A percentile compares a stretch with the other conserved stretches of the same genome.
phyloP scores from a whole-genome alignment of 2,113 vertebrate species.

The Ictidomys tridecemlineatus region DNA sequence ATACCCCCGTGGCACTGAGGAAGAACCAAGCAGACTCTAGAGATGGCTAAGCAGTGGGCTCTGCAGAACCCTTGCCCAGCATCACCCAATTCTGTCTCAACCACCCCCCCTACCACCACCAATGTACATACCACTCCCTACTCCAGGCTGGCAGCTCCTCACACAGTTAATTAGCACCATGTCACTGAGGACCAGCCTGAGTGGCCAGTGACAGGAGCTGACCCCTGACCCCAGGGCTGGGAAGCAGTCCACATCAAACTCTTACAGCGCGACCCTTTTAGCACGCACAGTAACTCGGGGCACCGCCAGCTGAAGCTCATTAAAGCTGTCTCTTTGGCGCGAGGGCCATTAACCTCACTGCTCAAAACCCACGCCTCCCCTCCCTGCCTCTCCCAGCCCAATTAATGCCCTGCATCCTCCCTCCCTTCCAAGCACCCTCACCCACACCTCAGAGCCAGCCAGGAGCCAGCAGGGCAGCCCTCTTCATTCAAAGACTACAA shows the following conservation, averaged over 20 bases:
- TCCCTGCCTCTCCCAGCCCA: constrained; percentile 89
- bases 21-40: background rate
- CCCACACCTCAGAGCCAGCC: constrained; percentile 68
- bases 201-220: constrained; percentile 95
- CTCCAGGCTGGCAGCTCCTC: constrained; percentile 89
- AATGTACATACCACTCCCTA: constrained; percentile 81
- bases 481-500: constrained; percentile 67
- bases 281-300: constrained; percentile 92
- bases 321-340: constrained; percentile 93
- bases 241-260: constrained; percentile 94
- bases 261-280: constrained; percentile 98
- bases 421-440: constrained; percentile 67
- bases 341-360: constrained; percentile 93
- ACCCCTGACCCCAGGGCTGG: constrained; percentile 88
- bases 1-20: background rate
- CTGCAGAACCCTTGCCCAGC: constrained; percentile 46
- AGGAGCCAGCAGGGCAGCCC: constrained; percentile 70
- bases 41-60: constrained; percentile 20
- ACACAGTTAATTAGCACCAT: constrained; percentile 99
- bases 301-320: constrained; percentile 92
- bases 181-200: constrained; percentile 97
- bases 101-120: constrained; percentile 75
- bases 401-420: constrained; percentile 89
- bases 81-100: constrained; percentile 59
- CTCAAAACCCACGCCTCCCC: constrained; percentile 89